These are phyloP conservation scores for Dryobates pubescens DNA, from an alignment of 2,797 vertebrate genomes.

Conservation along the genomic window DNA sequence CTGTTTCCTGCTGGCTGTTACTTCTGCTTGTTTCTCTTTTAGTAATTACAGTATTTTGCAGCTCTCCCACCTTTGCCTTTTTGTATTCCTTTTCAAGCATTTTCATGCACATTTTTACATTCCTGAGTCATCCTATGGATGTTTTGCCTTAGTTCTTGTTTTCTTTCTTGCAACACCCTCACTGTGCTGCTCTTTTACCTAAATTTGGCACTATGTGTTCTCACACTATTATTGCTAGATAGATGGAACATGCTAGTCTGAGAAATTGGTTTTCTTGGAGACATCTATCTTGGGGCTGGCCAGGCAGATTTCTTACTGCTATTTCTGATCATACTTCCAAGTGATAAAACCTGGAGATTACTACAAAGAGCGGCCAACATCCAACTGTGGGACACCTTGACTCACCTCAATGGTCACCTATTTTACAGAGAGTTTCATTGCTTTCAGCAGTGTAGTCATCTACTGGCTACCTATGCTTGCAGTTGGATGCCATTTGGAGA, in stretches of 20 bases:
- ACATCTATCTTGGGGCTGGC: background rate
- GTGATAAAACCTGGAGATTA: background rate
- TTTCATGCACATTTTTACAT: constrained; percentile 9
- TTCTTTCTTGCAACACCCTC: background rate
- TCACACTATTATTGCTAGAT: background rate
- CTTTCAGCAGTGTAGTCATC: background rate
- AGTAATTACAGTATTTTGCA: background rate
- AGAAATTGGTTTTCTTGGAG: background rate
- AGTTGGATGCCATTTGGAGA: background rate
- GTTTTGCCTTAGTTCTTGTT: background rate
- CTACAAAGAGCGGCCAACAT: background rate
- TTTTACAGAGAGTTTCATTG: background rate
- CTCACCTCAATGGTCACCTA: background rate
- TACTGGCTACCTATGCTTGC: background rate
- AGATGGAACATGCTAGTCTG: background rate
- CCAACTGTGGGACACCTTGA: background rate
- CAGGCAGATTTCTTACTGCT: background rate
- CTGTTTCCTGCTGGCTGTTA: background rate
- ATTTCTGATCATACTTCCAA: background rate
- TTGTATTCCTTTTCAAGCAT: background rate
- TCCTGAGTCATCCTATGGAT: background rate
- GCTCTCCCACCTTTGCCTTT: background rate
- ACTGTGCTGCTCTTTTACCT: background rate
- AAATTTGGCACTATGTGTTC: background rate
- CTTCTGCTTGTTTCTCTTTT: background rate